These are phyloP conservation scores for Todiramphus saurophagus DNA, from an alignment of 2,113 vertebrate genomes.

Conservation along the genomic window DNA sequence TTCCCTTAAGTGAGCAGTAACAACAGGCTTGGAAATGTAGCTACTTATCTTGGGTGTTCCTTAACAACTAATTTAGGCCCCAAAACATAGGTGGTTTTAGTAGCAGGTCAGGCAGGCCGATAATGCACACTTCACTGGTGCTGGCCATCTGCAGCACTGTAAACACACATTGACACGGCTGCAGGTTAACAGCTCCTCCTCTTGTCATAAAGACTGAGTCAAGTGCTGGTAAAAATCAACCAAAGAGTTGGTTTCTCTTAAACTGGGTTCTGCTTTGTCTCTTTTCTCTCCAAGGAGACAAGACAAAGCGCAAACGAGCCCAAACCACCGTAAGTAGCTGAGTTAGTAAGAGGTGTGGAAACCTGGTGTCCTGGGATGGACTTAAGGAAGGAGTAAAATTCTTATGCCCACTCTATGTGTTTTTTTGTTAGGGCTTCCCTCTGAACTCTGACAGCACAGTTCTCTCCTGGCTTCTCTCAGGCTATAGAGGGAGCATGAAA, in stretches of 20 bases:
- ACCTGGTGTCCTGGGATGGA: background rate
- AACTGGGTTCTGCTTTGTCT: background rate
- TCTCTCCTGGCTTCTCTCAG: background rate
- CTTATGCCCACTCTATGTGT: background rate
- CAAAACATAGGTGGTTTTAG: background rate
- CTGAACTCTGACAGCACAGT: background rate
- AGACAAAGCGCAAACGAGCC: background rate
- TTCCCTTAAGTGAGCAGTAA: background rate
- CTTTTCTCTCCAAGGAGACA: background rate
- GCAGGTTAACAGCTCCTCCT: background rate
- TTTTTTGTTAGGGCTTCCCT: background rate
- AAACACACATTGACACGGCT: background rate
- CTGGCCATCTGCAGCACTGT: background rate
- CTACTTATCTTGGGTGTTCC: background rate
- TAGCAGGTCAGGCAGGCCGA: rapidly evolving
- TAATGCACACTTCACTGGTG: background rate
- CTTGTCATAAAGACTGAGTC: background rate
- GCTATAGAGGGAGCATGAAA: background rate
- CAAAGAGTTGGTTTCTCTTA: background rate
- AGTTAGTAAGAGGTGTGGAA: background rate
- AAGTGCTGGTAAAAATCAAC: background rate
- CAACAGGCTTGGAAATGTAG: background rate
- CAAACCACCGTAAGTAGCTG: background rate
- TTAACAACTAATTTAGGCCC: background rate
- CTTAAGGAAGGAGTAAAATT: background rate